phyloP scores from a whole-genome alignment of 2,113 vertebrate species.

The Pollachius pollachius region DNA sequence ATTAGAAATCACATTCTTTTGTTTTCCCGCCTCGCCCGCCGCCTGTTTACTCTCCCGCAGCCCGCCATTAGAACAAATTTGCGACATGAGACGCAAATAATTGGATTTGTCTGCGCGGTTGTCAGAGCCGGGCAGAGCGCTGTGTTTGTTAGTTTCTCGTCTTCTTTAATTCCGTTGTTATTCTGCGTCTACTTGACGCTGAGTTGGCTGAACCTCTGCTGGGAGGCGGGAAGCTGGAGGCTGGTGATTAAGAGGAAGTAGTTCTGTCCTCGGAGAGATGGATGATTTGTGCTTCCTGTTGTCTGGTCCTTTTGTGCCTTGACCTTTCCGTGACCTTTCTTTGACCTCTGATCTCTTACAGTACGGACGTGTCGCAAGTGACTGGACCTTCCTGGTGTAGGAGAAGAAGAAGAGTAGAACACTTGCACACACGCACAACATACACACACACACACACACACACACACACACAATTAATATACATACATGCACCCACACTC shows the following conservation, averaged over 20 bases:
- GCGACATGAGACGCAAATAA: slow-evolving; percentile 79
- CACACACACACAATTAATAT: too few relatives aligned
- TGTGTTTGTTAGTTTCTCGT: slow-evolving; percentile 48
- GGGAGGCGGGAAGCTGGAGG: slow-evolving; percentile 37
- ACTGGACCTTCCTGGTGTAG: slow-evolving; percentile 77
- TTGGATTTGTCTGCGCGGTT: slow-evolving; percentile 77
- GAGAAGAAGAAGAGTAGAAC: slow-evolving; percentile 14
- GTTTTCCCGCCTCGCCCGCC: slow-evolving; percentile 73
- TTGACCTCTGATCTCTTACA: slow-evolving; percentile 64
- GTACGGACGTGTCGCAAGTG: slow-evolving; percentile 76
- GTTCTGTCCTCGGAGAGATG: slow-evolving; percentile 1
- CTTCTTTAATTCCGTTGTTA: slow-evolving; percentile 19
- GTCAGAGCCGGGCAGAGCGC: slow-evolving; percentile 53
- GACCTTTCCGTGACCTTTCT: slow-evolving; percentile 20
- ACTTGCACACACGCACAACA: too few relatives aligned
- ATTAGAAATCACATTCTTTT: slow-evolving; percentile 81
- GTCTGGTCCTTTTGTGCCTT: not conserved
- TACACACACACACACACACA: not conserved
- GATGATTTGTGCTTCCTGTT: not conserved
- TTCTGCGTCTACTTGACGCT: slow-evolving; percentile 41
- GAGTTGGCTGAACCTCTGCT: slow-evolving; percentile 63
- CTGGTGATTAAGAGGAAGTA: slow-evolving; percentile 30
- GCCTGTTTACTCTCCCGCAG: slow-evolving; percentile 77
- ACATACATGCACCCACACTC: not conserved
- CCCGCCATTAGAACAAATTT: slow-evolving; percentile 80